Evolutionary conservation across 2,797 vertebrate species (phyloP).

Genomic region (Spinibarbus caldwelli): DNA sequence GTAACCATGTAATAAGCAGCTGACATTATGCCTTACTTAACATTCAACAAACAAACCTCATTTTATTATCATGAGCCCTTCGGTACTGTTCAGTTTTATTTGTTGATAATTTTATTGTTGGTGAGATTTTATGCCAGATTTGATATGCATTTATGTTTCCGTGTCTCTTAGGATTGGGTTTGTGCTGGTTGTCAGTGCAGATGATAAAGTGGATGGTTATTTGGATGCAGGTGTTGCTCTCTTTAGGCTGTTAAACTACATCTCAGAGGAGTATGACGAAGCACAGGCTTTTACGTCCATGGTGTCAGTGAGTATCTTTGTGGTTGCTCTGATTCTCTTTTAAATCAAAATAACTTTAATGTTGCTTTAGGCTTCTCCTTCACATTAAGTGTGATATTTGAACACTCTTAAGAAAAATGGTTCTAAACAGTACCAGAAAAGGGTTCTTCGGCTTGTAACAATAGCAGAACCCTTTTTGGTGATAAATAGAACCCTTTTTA

Average conservation of each 20-base stretch:
- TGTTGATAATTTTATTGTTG: not conserved
- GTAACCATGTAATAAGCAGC: not conserved
- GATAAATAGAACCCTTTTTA: no score
- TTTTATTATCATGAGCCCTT: not conserved
- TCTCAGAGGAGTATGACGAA: conserved; percentile 85
- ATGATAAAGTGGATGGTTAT: conserved; percentile 86
- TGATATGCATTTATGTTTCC: conserved; percentile 27
- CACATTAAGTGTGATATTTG: conserved; percentile 20
- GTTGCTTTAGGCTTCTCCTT: conserved; percentile 2
- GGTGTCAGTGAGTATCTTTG: conserved; percentile 83
- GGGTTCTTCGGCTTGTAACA: no score
- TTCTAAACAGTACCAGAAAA: no score
- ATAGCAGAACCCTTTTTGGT: no score
- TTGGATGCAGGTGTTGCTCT: conserved; percentile 88
- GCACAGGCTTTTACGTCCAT: conserved; percentile 87
- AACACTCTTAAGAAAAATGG: no score
- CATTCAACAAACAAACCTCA: not conserved
- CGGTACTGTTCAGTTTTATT: not conserved
- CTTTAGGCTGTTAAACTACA: conserved; percentile 90
- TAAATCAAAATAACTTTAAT: conserved; percentile 32
- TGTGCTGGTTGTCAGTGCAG: conserved; percentile 89
- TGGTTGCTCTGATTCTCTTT: conserved; percentile 59
- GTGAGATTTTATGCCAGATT: not conserved
- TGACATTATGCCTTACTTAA: not conserved
- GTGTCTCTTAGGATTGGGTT: conserved; percentile 89